phyloP scores from a whole-genome alignment of 2,113 vertebrate species.

The Sisor rabdophorus region DNA sequence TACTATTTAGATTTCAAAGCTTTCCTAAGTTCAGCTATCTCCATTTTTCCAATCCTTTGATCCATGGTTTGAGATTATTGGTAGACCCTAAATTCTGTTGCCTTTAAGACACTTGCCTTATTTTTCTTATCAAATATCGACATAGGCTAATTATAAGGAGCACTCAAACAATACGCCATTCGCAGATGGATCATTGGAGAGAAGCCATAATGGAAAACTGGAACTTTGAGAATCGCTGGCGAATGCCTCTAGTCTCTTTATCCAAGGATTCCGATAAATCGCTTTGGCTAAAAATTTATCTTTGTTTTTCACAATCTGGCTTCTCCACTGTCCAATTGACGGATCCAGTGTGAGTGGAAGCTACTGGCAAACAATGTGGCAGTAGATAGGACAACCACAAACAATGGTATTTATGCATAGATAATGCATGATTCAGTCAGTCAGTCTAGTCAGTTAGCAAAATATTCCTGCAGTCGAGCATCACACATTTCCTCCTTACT shows the following conservation, averaged over 20 bases:
- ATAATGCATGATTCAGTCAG: neutral
- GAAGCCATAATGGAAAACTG: neutral
- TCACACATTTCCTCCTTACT: neutral
- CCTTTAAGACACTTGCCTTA: neutral
- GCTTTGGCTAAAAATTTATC: neutral
- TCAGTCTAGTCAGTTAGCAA: neutral
- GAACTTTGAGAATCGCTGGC: slow-evolving; percentile 8
- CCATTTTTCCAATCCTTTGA: neutral
- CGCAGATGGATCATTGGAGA: neutral
- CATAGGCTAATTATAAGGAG: neutral
- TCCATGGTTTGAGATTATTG: neutral
- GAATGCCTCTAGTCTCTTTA: neutral
- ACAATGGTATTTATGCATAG: neutral
- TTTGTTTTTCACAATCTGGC: slow-evolving; percentile 13
- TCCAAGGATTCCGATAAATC: neutral
- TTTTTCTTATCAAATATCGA: neutral
- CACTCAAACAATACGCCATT: slow-evolving; percentile 3
- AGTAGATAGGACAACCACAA: neutral
- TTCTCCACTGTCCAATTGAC: neutral
- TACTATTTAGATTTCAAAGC: slow-evolving; percentile 2
- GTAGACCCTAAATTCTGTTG: neutral
- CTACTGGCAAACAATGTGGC: neutral
- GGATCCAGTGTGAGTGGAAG: neutral
- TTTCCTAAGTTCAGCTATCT: neutral
- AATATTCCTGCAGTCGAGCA: neutral